Base-by-base conservation (phyloP, 2,113 vertebrate species). In the Psittacara wagleri region DNA sequence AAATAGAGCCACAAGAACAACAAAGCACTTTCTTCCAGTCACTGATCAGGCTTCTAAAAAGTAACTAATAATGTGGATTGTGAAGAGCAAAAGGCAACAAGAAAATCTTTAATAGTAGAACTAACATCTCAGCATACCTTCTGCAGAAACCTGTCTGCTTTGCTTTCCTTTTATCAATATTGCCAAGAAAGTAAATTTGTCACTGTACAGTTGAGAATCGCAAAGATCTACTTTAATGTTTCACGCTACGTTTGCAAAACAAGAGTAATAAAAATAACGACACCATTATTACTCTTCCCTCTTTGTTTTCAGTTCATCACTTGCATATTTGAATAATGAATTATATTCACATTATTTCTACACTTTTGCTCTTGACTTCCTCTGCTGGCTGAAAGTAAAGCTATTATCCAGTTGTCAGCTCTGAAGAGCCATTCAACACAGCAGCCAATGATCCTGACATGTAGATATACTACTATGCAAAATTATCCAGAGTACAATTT, bases 301-400 rank as follows among this genome's bases (percentile, higher is more conserved):
- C 97, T 97, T 98, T 98, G 98, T 98, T 98, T 98, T 98, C 97
- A 96, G 97, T 97, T 98, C 97, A 97, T 98, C 98, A 98, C 98
- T 98, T 98, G 98, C 98, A 98, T 98, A 98, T 99, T 99, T 99
- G 98, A 99, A 99, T 99, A 99, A 99, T 99, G 99, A 99, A 99
- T 99, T 99, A 99, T 98, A 98, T 98, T 99, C 98, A 98, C 98
- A 99, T 98, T 99, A 99, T 99, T 98, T 98, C 97, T 98, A 98
- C 97, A 98, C 97, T 98, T 98, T 98, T 98, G 98, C 98, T 98
- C 98, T 98, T 98, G 98, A 99, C 97, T 98, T 98, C 97, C 98
- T 98, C 98, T 98, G 82, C 97, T 98, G 98, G 98, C 95, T 98
- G 89, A 98, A 99, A 99, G 98, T 98, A 98, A 99, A 99, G 98